Base-by-base conservation (phyloP, 2,113 vertebrate species). In the Gavialis gangeticus region DNA sequence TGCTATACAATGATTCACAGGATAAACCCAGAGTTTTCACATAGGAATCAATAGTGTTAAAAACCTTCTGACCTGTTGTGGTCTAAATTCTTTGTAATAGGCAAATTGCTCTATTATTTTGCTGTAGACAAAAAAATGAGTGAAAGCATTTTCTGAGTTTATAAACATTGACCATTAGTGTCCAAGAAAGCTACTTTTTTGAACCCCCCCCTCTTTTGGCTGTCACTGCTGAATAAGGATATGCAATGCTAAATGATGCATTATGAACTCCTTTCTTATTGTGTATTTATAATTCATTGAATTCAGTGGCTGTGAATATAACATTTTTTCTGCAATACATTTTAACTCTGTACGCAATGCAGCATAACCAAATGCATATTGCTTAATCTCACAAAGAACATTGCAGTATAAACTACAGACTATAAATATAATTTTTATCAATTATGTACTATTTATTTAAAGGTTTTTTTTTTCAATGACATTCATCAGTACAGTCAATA, bases 151-250 rank as follows among this genome's bases (percentile, higher is more conserved):
- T 46, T 46, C 46, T 46, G 46, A 46, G 46, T 46, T 46, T 46
- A 46, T 46, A 46, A 46, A 46, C 9, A 7, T 9, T 46, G 6
- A 46, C 46, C 7, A 46, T 46, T 46, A 46, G 9, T 28, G 24
- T 82, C 12, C 3, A 84, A 10, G 59, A 60, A 37, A 24, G 12
- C 1, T 6, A 2, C 3, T 11, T 2, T 69, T 88, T 16, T 79
- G 4, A 7, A 34, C 34, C 5, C 15, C 24, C 64, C 75, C 2
- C 0, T 82, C 37, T 79, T 54, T 71, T 1, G 9, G 0, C 1
- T 73, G 30, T 5, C 6, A 54, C 56, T 16, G 24, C 56, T 77
- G 14, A 82, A 59, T 77, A 76, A 76, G 63, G 73, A 82, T 90
- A 22, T 62, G n/a, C 46, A 60, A 54, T 57, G 82, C 60, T 34